Evolutionary conservation across 1,140 invertebrate genomes (phyloP).

Genomic region (Apolygus lucorum): DNA sequence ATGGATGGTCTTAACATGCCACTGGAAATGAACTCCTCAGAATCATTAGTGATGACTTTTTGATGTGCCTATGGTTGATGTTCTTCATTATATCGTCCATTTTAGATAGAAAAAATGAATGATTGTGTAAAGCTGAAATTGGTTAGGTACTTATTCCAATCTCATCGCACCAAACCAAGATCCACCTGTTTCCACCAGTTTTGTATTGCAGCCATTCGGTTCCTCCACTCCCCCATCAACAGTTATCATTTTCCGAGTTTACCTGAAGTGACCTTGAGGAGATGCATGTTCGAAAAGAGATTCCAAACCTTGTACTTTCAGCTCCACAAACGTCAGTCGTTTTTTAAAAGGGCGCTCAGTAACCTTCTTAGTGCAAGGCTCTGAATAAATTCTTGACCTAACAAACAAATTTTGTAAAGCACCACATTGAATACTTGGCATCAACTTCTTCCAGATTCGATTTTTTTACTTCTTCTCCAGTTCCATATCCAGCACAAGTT

Average conservation of each 20-base stretch:
- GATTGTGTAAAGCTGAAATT: no score
- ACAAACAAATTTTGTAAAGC: not conserved
- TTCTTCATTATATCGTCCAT: no score
- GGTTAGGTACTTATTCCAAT: no score
- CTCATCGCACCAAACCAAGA: not conserved
- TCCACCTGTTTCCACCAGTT: not conserved
- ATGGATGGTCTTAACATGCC: no score
- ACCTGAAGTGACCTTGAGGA: not conserved
- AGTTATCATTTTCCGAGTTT: not conserved
- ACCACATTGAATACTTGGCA: no score
- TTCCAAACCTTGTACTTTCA: conserved; percentile 8
- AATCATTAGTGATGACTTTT: no score
- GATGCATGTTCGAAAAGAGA: conserved; percentile 1
- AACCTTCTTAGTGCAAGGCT: not conserved
- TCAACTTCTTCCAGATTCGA: no score
- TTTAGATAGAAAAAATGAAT: no score
- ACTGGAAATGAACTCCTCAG: no score
- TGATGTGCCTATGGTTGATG: no score
- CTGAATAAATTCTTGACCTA: not conserved
- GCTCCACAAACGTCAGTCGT: not conserved
- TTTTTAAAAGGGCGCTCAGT: not conserved
- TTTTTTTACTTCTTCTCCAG: no score
- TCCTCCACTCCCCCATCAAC: not conserved
- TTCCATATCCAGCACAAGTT: no score
- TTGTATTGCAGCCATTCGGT: not conserved